A percentile compares a stretch with the other conserved stretches of the same genome.
phyloP scores from a whole-genome alignment of 2,888 invertebrate species.

The Drosophila anomalipes region DNA sequence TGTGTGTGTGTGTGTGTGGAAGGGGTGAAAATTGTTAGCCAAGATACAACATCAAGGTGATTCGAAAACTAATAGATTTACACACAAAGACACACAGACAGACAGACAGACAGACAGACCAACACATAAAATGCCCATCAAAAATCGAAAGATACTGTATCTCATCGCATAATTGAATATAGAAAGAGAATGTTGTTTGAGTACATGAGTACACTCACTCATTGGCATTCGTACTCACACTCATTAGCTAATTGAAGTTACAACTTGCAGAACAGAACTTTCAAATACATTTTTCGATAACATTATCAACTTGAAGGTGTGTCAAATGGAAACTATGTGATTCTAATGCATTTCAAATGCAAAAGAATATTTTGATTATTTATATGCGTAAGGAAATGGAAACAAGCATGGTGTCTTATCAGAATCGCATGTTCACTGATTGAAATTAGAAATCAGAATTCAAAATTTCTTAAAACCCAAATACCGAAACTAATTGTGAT shows the following conservation, averaged over 20 bases:
- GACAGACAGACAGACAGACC: not conserved
- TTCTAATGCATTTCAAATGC: not conserved
- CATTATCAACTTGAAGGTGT: not conserved
- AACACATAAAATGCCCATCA: not conserved
- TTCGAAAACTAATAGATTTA: slow-evolving; percentile 21
- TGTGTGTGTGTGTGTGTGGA: no score
- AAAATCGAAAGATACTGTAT: slow-evolving; percentile 1
- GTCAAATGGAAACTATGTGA: not conserved
- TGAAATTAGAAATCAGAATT: not conserved
- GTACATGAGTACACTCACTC: not conserved
- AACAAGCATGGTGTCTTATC: not conserved
- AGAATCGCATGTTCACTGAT: not conserved
- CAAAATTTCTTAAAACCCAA: not conserved
- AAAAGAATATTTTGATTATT: not conserved
- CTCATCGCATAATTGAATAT: not conserved
- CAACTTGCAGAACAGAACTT: not conserved
- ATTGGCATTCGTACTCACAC: not conserved
- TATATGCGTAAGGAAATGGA: not conserved
- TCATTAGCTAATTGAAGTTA: not conserved
- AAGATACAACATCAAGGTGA: slow-evolving; percentile 44
- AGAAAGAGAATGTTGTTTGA: not conserved
- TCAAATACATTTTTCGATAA: not conserved
- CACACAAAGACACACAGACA: not conserved
- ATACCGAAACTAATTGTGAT: not conserved
- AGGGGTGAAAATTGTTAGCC: slow-evolving; percentile 3